phyloP scores from a whole-genome alignment of 23 tunicate species.

The Styela plicata region DNA sequence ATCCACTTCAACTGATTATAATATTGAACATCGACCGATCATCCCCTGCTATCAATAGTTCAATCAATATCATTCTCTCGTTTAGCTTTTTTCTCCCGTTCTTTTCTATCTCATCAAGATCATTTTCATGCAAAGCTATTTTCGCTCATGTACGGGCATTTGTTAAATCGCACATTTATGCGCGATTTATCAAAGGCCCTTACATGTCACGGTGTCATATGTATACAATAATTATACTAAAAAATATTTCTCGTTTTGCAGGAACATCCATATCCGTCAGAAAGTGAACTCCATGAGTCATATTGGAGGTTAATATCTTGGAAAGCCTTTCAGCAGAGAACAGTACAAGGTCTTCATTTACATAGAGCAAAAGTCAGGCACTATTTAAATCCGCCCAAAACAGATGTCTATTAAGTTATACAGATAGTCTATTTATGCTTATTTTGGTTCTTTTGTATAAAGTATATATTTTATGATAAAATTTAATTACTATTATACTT shows the following conservation, averaged over 20 bases:
- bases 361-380: constrained; percentile 7
- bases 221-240: too few species aligned
- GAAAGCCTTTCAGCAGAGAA: constrained; percentile 50
- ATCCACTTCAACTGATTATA: neutral
- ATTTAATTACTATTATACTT: too few species aligned
- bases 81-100: too few species aligned
- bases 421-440: neutral
- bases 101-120: too few species aligned
- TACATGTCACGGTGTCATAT: too few species aligned
- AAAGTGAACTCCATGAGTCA: constrained; percentile 51
- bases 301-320: constrained; percentile 53
- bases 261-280: constrained; percentile 79
- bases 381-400: constrained; percentile 4
- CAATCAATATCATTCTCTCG: neutral
- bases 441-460: too few species aligned
- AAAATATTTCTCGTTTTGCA: too few species aligned
- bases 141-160: too few species aligned
- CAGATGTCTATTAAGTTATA: neutral
- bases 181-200: too few species aligned
- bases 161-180: too few species aligned
- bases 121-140: too few species aligned
- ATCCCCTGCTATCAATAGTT: neutral
- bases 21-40: neutral
- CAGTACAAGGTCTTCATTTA: neutral
- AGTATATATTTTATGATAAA: too few species aligned